Conservation (phyloP, 1,140 invertebrate genomes). For the Patella vulgata region DNA sequence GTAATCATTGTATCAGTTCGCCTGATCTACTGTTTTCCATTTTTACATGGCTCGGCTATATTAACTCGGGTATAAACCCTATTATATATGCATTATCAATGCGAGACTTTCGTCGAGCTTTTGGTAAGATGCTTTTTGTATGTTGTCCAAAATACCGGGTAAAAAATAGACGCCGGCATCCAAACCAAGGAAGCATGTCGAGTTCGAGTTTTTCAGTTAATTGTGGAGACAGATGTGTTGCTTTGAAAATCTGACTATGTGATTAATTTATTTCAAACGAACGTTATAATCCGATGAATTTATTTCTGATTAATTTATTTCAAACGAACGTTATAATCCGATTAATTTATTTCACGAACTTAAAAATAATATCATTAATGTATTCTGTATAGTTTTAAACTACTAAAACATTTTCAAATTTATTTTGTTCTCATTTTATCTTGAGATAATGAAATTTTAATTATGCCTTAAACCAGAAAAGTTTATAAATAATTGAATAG, state of each 20-base stretch:
- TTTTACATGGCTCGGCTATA: conserved; percentile 69
- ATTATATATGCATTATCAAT: conserved; percentile 76
- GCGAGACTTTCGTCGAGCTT: conserved; percentile 71
- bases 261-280: no score
- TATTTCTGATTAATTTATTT: no score
- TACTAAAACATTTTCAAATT: no score
- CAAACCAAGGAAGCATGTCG: conserved; percentile 38
- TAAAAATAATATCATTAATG: no score
- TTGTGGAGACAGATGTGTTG: conserved; percentile 39
- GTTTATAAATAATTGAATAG: no score
- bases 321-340: no score
- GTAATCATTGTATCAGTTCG: conserved; percentile 71
- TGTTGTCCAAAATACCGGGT: conserved; percentile 56
- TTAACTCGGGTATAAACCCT: conserved; percentile 69
- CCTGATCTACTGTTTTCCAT: conserved; percentile 54
- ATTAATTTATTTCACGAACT: no score
- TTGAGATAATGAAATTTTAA: no score
- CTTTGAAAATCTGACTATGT: conserved; percentile 25
- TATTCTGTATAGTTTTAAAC: no score
- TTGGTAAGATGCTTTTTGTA: conserved; percentile 76
- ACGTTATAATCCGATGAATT: no score
- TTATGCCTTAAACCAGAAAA: no score
- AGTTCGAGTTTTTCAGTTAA: conserved; percentile 51
- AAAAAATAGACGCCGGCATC: conserved; percentile 20
- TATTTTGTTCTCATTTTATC: no score